Evolutionary conservation across 1,140 invertebrate genomes (phyloP).

Genomic region (Wiebesia pumilae): DNA sequence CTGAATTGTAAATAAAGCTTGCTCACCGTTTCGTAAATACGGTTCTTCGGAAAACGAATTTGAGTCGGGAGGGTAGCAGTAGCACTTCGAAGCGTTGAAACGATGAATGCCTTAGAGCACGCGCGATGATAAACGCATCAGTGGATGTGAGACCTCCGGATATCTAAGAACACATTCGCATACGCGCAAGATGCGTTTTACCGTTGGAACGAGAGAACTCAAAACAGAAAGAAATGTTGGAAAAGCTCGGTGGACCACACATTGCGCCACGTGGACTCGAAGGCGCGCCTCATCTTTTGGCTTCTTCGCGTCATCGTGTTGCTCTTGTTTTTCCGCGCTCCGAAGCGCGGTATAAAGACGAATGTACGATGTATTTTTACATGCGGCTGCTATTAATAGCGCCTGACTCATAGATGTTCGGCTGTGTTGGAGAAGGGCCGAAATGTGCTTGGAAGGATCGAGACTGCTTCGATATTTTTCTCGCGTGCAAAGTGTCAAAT

Average conservation of each 20-base stretch:
- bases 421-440: constrained; percentile 24
- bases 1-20: background rate
- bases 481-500: constrained; percentile 45
- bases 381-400: constrained; percentile 68
- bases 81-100: background rate
- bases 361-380: constrained; percentile 66
- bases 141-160: too few relatives aligned
- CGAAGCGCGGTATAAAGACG: constrained; percentile 46
- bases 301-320: constrained; percentile 10
- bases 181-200: background rate
- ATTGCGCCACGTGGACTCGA: constrained; percentile 14
- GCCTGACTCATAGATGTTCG: constrained; percentile 64
- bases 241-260: constrained; percentile 35
- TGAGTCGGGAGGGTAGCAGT: background rate
- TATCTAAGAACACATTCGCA: background rate
- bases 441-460: constrained; percentile 27
- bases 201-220: background rate
- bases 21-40: background rate
- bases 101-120: background rate
- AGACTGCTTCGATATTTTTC: constrained; percentile 25
- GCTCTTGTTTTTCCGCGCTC: constrained; percentile 40
- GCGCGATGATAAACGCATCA: background rate
- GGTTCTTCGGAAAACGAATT: background rate
- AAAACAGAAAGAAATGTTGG: background rate
- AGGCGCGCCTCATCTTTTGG: background rate